Base-by-base conservation (phyloP, 2,797 vertebrate genomes). In the Pseudochirops corinnae region DNA sequence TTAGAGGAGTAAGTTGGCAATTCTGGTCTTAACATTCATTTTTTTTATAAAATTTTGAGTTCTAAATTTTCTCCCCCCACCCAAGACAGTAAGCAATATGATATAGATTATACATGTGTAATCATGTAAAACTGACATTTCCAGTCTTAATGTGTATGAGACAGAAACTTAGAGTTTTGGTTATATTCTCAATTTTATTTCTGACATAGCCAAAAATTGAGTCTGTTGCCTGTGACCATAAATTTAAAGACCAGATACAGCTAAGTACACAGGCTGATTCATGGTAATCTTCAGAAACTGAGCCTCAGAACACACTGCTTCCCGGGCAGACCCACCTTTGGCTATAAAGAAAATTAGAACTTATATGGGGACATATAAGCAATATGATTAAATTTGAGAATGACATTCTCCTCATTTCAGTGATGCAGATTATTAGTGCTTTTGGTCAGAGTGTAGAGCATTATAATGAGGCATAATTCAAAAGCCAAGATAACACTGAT, bases 381-480 rank as follows among this genome's bases (percentile, higher is more conserved):
- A n/a, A 24, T 55, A 6, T 55, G 10, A 93, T 56, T 62, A 18
- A 93, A 74, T 39, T 31, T 56, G 46, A 95, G 91, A 96, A 92
- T 93, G 90, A 74, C n/a, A n/a, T 56, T 91, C 90, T 93, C 94
- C 50, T 93, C 39, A 39, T 96, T 96, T 94, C 91, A 92, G 90
- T 93, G 55, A 90, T 90, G 29, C 11, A 93, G 67, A 82, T 96
- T 91, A 55, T 91, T 93, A 24, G 55, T 14, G 21, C 94, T 82
- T 87, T 91, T 96, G 87, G 93, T 92, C 58, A 94, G 57, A n/a
- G n/a, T 62, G 52, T 91, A 82, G 29, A 96, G 91, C 94, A 87
- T 95, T 97, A 90, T 92, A 62, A 94, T 96, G 91, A 67, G 94
- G 55, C 91, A 93, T 55, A 94, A 92, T 90, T 94, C 14, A 93